Conservation (phyloP, 1,140 invertebrate genomes). For the Meloidogyne hapla region DNA sequence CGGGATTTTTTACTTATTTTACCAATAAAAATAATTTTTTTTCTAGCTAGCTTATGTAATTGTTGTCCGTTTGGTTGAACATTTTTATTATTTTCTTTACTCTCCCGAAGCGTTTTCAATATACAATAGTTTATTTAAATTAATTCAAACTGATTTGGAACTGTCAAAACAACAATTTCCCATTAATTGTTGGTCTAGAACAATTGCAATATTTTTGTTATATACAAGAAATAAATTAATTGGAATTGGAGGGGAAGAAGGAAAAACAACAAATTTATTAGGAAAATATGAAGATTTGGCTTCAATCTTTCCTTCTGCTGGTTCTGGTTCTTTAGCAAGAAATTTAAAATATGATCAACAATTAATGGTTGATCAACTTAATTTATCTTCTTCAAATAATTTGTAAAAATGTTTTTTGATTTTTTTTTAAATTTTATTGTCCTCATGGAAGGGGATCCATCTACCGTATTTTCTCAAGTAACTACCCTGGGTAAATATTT, state of each 20-base stretch:
- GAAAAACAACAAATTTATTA: slow-evolving; percentile 10
- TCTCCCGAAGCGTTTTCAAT: slow-evolving; percentile 40
- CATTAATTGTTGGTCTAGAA: slow-evolving; percentile 42
- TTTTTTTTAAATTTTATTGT: not conserved
- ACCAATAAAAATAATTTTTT: not conserved
- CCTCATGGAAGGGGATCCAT: too few species aligned
- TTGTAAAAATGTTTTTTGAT: too few species aligned
- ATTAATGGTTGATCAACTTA: slow-evolving; percentile 20
- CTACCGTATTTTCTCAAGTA: too few species aligned
- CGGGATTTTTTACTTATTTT: not conserved
- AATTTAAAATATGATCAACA: slow-evolving; percentile 16
- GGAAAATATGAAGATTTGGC: slow-evolving; percentile 29
- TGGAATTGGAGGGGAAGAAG: not conserved
- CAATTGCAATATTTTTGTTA: slow-evolving; percentile 40
- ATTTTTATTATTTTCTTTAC: slow-evolving; percentile 48
- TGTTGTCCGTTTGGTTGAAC: slow-evolving; percentile 39
- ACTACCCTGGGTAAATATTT: too few species aligned
- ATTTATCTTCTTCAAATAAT: not conserved
- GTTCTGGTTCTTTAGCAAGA: slow-evolving; percentile 12
- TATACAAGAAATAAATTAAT: slow-evolving; percentile 32
- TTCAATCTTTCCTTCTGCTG: slow-evolving; percentile 38
- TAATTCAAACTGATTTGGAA: slow-evolving; percentile 32
- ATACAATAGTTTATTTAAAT: slow-evolving; percentile 41
- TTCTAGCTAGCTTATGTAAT: slow-evolving; percentile 42
- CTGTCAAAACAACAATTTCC: not conserved